These are phyloP conservation scores for Meriones unguiculatus DNA, from an alignment of 2,113 vertebrate genomes.

Conservation along the genomic window DNA sequence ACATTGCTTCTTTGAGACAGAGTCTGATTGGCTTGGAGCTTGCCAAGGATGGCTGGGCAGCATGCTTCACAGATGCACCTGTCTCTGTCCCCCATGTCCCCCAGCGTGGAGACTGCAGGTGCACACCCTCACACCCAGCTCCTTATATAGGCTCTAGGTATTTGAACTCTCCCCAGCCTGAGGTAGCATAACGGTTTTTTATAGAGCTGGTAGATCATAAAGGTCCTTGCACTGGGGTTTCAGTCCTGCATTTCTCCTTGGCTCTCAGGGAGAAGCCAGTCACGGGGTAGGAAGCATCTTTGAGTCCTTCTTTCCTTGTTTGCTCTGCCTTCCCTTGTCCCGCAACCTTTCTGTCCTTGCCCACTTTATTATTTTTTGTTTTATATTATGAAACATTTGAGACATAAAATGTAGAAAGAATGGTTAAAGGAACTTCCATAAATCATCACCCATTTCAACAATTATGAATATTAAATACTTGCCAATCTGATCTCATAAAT, in stretches of 20 bases:
- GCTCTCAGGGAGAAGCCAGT: background rate
- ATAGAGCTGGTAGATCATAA: background rate
- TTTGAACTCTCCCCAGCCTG: background rate
- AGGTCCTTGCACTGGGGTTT: background rate
- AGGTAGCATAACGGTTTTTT: background rate
- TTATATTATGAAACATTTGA: conserved; percentile 31
- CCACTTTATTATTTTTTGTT: conserved; percentile 53
- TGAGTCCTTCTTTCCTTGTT: background rate
- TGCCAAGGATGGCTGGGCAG: background rate
- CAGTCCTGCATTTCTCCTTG: background rate
- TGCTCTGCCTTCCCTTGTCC: background rate
- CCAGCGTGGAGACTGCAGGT: background rate
- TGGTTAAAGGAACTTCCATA: conserved; percentile 33
- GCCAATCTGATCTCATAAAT: conserved; percentile 56
- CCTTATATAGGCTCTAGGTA: no score
- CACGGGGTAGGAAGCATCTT: background rate
- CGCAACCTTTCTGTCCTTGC: conserved; percentile 19
- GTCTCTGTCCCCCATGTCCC: no score
- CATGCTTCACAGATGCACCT: background rate
- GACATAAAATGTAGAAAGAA: conserved; percentile 36
- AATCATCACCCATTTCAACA: conserved; percentile 10
- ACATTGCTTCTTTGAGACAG: background rate
- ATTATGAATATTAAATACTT: conserved; percentile 66
- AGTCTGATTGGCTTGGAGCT: background rate
- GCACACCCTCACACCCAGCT: no score